Evolutionary conservation across 1,140 invertebrate genomes (phyloP), one percentile per base, ranked within the genome.

Genomic region (Halictus rubicundus): DNA sequence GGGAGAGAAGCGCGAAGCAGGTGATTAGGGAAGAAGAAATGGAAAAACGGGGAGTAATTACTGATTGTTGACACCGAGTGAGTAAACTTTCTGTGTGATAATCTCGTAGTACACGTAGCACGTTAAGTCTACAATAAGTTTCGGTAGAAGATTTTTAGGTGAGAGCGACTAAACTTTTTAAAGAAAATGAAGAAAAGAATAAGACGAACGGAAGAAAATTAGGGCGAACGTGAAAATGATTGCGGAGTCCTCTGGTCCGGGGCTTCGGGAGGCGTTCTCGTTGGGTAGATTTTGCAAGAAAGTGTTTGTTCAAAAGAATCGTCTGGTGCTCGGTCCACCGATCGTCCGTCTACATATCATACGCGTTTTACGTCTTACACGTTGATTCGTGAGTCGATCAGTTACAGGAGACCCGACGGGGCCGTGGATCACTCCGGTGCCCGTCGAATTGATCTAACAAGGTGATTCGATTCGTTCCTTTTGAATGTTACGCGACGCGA

Each of bases 21-120:
- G 83, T 78, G 83, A 71, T 32, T 32, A 25, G 70, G 27, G 83
- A 81, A 69, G 80, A 72, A 78, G 66, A 75, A 81, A 87, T 65
- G 69, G 73, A 78, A 64, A 75, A 81, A 87, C 68, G 69, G 73
- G 54, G 82, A 81, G 79, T 65, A 80, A 46, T 84, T 91, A 92
- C 90, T 90, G 89, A 91, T 92, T 91, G 90, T 92, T 92, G 89
- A 91, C 88, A 92, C 88, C 91, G 91, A 90, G 89, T 89, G 90
- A 89, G 90, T 84, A 82, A 90, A 90, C 90, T 92, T 91, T 90
- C 88, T 89, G 91, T 92, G 91, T 92, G 91, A 92, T 92, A 92
- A 92, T 92, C 90, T 91, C 90, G 89, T 91, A 91, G 81, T 87
- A 87, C 84, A 86, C 85, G 85, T 87, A 87, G 83, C 83, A 80